Base-by-base conservation (phyloP, 2,797 vertebrate species). In the Rhodeus uyekii region DNA sequence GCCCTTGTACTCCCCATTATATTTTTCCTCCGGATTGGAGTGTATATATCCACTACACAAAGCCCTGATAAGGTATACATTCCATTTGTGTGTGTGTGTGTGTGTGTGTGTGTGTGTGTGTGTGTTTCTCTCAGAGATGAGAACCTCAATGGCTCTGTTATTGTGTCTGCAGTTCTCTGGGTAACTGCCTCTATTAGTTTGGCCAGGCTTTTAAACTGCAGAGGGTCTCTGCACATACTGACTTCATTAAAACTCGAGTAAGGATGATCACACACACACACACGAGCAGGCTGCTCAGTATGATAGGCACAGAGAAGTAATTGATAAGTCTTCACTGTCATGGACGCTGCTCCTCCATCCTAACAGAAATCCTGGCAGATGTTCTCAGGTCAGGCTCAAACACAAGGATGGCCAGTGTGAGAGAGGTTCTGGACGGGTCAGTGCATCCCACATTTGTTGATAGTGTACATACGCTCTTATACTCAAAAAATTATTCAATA, bases 221-320 rank as follows among this genome's bases (percentile, higher is more conserved):
- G 16, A 81, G 58, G 71, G 63, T 38, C 81, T 69, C 39, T 8
- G 34, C 71, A 85, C 84, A 83, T 53, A 74, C 71, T 68, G 82
- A 87, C 84, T 80, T 82, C 61, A 63, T 34, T 77, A 83, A 87
- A 85, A 81, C 34, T 46, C 61, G 53, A 74, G 61, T 18, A 83
- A 68, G 61, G 81, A 73, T 19, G 19, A 22, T 76, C 67, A 68
- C 68, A 64, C 53, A 77, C 80, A 82, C 34, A 68, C 68, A 87
- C 18, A 69, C 14, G 9, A 82, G 14, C 69, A 27, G 64, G 44
- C 61, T 8, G 38, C 61, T 81, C 18, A 48, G 60, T 34, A 73
- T 81, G 39, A 78, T 12, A 32, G 76, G 34, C 73, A 38, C 22
- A 39, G n/a, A 81, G 69, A 63, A 81, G 58, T 64, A 64, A 67